Base-by-base conservation (phyloP, 2,113 vertebrate genomes). In the Saguinus imperator region DNA sequence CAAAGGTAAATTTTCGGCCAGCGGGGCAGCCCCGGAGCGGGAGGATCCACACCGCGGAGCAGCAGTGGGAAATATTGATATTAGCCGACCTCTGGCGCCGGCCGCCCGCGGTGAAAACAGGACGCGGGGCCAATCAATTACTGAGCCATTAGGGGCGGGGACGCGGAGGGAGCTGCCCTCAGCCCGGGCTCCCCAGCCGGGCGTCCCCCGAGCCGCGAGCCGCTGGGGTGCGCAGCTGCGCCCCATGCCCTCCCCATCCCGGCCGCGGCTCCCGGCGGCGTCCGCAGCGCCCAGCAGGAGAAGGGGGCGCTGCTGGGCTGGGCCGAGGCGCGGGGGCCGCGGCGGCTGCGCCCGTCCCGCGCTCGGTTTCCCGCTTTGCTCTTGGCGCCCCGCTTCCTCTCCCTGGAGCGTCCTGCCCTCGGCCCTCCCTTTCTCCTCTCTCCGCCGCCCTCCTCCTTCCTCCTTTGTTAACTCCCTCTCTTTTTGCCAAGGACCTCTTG, bases 1-100 rank as follows among this genome's bases (percentile, higher is more conserved):
- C 97, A 92, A 98, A 98, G 97, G 98, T 98, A 98, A 98, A 98
- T 98, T 98, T 97, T 96, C 37, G 91, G 96, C 97, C 84, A 23
- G 87, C 43, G 95, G 93, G 97, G 97, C 96, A 91, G 94, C 88
- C 97, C 97, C 70, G 89, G 98, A 98, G 97, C 97, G 0, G 83
- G 85, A 97, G 93, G 97, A 97, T 98, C 96, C 95, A 96, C 98
- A 98, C 96, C 87, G 94, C 93, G 89, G 98, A 98, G 96, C 91
- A 97, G 96, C 97, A 97, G 92, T 97, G 97, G 98, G 98, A 98
- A 98, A 98, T 98, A 98, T 95, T 91, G 97, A 95, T 64, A 93
- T 89, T 76, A 95, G 97, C 86, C 83, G 37, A 97, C 90, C 96
- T 95, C 96, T 55, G 87, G 94, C 92, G 98, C 95, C 93, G 45